These are phyloP conservation scores for Hypercompe scribonia DNA, from an alignment of 2,888 invertebrate genomes.

Conservation along the genomic window DNA sequence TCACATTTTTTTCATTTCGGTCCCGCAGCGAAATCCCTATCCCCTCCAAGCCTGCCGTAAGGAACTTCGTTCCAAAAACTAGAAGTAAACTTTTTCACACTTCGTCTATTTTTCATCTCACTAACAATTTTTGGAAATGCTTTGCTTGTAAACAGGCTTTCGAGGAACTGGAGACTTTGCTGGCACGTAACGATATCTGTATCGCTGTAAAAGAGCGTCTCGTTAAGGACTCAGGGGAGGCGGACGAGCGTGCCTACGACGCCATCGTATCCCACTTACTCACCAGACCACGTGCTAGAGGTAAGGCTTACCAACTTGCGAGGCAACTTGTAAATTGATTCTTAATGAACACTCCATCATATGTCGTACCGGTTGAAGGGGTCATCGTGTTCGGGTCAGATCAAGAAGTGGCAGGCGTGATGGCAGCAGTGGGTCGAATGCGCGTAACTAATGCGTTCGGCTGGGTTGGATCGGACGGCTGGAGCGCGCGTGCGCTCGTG, in stretches of 20 bases:
- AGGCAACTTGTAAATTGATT: background rate
- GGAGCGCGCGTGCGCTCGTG: constrained; percentile 95
- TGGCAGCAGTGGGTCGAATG: constrained; percentile 94
- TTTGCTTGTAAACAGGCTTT: constrained; percentile 89
- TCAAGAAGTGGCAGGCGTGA: constrained; percentile 98
- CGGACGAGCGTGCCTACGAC: constrained; percentile 94
- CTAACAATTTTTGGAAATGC: too few species aligned
- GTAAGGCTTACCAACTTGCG: constrained; percentile 75
- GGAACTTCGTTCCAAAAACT: too few species aligned
- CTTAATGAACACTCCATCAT: background rate
- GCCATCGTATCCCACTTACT: constrained; percentile 93
- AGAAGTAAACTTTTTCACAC: too few species aligned
- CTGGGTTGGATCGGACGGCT: constrained; percentile 98
- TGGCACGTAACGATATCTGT: constrained; percentile 94
- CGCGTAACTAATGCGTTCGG: constrained; percentile 95
- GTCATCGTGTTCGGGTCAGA: constrained; percentile 98
- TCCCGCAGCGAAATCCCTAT: too few species aligned
- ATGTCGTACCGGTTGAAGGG: constrained; percentile 60
- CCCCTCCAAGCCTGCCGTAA: too few species aligned
- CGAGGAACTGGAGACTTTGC: constrained; percentile 95
- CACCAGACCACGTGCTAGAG: constrained; percentile 94
- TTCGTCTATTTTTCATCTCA: too few species aligned
- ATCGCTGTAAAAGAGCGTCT: constrained; percentile 97
- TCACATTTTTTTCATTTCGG: too few species aligned
- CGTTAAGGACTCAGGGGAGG: constrained; percentile 97